Evolutionary conservation across 2,797 vertebrate species (phyloP).

Genomic region (Lutjanus argentimaculatus): DNA sequence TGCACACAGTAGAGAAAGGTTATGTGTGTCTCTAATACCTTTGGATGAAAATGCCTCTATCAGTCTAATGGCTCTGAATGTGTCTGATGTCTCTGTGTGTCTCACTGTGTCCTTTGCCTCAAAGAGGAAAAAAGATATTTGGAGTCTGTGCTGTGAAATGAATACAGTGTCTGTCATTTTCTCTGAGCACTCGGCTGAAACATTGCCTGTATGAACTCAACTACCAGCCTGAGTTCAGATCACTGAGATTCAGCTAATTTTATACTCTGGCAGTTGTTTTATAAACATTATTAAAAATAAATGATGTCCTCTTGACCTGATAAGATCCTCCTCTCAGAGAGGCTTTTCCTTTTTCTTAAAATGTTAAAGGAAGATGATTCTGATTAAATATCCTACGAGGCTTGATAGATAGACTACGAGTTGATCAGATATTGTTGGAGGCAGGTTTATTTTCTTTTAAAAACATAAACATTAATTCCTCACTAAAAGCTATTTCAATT

Average conservation of each 20-base stretch:
- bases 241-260: slow-evolving; percentile 25
- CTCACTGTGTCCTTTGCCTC: slow-evolving; percentile 28
- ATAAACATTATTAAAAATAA: slow-evolving; percentile 30
- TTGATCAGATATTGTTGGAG: not conserved
- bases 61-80: slow-evolving; percentile 39
- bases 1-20: slow-evolving; percentile 23
- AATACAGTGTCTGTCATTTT: slow-evolving; percentile 53
- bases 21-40: slow-evolving; percentile 33
- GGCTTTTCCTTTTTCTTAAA: not conserved
- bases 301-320: not conserved
- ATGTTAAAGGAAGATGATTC: slow-evolving; percentile 14
- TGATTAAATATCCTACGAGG: too few species aligned
- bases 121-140: slow-evolving; percentile 37
- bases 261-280: not conserved
- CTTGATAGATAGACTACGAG: not conserved
- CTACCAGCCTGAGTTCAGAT: slow-evolving; percentile 42
- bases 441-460: not conserved
- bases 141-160: slow-evolving; percentile 60
- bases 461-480: not conserved
- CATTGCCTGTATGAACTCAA: slow-evolving; percentile 39
- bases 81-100: slow-evolving; percentile 26
- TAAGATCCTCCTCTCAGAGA: not conserved
- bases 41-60: slow-evolving; percentile 36
- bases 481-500: not conserved
- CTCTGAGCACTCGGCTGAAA: slow-evolving; percentile 44